phyloP scores from a whole-genome alignment of 1,140 invertebrate genomes.

The Apolygus lucorum region DNA sequence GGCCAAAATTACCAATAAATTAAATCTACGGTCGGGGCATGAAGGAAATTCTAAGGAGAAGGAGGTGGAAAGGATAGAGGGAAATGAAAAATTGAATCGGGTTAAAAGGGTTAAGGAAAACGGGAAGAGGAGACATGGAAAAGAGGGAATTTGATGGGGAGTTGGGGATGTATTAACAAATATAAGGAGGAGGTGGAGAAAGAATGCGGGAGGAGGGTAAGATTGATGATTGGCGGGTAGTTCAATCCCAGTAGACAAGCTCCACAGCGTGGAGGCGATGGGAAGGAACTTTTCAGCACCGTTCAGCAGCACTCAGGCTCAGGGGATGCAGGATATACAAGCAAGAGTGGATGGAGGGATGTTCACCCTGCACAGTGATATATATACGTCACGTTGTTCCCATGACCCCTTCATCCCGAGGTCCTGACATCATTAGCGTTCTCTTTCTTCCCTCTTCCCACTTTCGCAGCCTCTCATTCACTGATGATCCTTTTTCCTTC shows the following conservation, averaged over 20 bases:
- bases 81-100: neutral
- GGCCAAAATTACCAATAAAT: too few relatives aligned
- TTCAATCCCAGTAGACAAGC: neutral
- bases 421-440: constrained; percentile 6
- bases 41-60: too few relatives aligned
- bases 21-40: too few relatives aligned
- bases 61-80: too few relatives aligned
- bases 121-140: neutral
- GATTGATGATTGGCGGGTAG: constrained; percentile 10
- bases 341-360: neutral
- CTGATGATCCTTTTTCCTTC: neutral
- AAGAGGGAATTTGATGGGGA: neutral
- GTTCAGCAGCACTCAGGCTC: neutral
- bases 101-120: neutral
- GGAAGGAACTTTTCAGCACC: neutral
- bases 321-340: neutral
- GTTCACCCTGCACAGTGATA: neutral
- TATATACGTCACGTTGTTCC: neutral
- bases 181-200: neutral
- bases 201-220: neutral
- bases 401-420: neutral
- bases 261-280: neutral
- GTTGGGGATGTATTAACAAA: neutral
- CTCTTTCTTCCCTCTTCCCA: neutral
- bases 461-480: neutral